These are phyloP conservation scores for Pampus argenteus DNA, from an alignment of 2,797 vertebrate species.

Conservation along the genomic window DNA sequence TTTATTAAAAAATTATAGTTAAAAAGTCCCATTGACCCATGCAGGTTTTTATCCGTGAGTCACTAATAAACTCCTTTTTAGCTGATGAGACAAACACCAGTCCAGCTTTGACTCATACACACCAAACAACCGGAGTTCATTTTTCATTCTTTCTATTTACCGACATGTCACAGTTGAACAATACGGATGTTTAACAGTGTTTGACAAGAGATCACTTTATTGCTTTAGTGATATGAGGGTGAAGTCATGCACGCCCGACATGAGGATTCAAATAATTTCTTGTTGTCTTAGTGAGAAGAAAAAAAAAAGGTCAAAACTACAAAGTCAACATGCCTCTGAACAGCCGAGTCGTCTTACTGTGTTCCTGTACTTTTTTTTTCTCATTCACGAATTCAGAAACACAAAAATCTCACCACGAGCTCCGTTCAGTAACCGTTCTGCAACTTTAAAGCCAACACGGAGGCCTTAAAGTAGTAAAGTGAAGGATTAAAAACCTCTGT, in stretches of 20 bases:
- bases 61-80: background rate
- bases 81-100: background rate
- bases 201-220: constrained; percentile 13
- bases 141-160: background rate
- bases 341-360: too few relatives aligned
- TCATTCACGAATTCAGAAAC: background rate
- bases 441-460: background rate
- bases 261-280: constrained; percentile 2
- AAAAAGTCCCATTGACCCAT: background rate
- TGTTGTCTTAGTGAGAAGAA: background rate
- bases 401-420: background rate
- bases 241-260: constrained; percentile 1
- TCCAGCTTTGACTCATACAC: constrained; percentile 15
- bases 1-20: too few relatives aligned
- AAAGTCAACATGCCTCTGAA: background rate
- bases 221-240: background rate
- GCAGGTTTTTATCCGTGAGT: background rate
- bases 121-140: constrained; percentile 34
- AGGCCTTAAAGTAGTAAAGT: background rate
- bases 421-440: background rate
- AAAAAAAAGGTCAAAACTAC: constrained; percentile 1
- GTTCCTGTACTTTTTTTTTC: background rate
- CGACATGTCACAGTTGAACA: constrained; percentile 24
- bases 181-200: constrained; percentile 17
- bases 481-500: background rate